phyloP scores from a whole-genome alignment of 2,888 invertebrate genomes.

The Nebria salina region DNA sequence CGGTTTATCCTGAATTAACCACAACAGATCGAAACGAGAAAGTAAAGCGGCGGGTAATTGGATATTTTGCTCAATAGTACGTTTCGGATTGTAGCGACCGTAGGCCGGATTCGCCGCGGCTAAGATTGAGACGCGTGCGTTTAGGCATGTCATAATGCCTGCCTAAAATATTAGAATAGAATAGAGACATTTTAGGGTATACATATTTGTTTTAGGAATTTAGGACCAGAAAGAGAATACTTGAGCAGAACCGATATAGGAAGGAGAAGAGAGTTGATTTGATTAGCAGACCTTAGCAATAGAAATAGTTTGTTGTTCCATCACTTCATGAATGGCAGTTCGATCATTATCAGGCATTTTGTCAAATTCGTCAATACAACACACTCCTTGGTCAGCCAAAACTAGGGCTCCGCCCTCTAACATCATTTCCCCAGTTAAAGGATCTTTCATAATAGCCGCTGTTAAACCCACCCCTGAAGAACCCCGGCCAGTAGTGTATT shows the following conservation, averaged over 20 bases:
- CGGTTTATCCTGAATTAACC: conserved; percentile 89
- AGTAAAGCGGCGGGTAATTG: conserved; percentile 96
- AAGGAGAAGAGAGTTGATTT: neutral
- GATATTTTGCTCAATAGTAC: conserved; percentile 96
- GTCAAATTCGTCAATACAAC: conserved; percentile 99
- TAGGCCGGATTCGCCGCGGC: conserved; percentile 99
- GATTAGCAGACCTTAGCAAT: conserved; percentile 84
- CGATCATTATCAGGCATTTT: conserved; percentile 98
- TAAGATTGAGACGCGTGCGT: conserved; percentile 96
- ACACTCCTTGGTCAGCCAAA: conserved; percentile 94
- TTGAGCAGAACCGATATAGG: neutral
- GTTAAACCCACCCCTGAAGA: conserved; percentile 99
- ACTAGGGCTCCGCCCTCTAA: conserved; percentile 97
- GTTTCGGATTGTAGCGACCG: conserved; percentile 96
- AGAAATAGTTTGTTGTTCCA: conserved; percentile 99
- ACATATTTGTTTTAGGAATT: conserved; percentile 6
- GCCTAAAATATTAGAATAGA: conserved; percentile 68
- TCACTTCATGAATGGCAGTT: conserved; percentile 96
- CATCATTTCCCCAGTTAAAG: conserved; percentile 96
- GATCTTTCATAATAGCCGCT: conserved; percentile 98
- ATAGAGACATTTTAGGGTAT: neutral
- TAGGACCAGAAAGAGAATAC: conserved; percentile 9
- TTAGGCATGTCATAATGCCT: conserved; percentile 97
- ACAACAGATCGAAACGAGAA: conserved; percentile 94
- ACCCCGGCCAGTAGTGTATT: conserved; percentile 96